Evolutionary conservation across 2,113 vertebrate genomes (phyloP), one percentile per base, ranked within the genome.

Genomic region (Alexandromys fortis): DNA sequence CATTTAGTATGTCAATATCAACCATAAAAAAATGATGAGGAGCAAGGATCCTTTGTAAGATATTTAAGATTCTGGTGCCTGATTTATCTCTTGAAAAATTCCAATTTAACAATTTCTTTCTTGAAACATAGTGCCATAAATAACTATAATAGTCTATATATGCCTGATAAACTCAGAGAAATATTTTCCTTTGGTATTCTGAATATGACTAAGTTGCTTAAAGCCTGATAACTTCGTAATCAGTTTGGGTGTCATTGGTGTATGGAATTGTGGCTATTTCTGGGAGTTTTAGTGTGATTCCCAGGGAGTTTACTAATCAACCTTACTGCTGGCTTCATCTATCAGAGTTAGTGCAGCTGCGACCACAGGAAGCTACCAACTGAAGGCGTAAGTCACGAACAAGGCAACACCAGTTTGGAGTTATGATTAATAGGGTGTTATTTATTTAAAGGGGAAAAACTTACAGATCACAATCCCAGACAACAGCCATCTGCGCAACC

Each of bases 221-320:
- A 45, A 35, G 14, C n/a, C 52, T 8, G 38, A 73, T 86, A 91
- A 83, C 22, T 72, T 68, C n/a, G 28, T 67, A 58, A 82, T 67
- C 61, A 22, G 47, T 2, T 30, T 4, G 49, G 47, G 89, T 52
- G 26, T 79, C 63, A 26, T 22, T 24, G 24, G 52, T 47, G 3
- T 86, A 47, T 79, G 68, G 61, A n/a, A 26, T 52, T 72, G 52
- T 81, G 86, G 45, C 70, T 92, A 78, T 92, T 93, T 93, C 75
- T 86, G 35, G 45, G 35, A 82, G 33, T 92, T 92, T 87, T 6
- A 89, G 61, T 65, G 16, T n/a, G 16, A 24, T 85, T 92, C 90
- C 88, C 10, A 47, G 55, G 82, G 90, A 94, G 83, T 79, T 93
- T 82, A 76, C 63, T 88, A 76, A 94, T 83, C 85, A 92, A 47